A percentile compares a stretch with the other conserved stretches of the same genome.
Evolutionary conservation across 2,888 invertebrate genomes (phyloP).

Genomic region (Pollenia labialis): DNA sequence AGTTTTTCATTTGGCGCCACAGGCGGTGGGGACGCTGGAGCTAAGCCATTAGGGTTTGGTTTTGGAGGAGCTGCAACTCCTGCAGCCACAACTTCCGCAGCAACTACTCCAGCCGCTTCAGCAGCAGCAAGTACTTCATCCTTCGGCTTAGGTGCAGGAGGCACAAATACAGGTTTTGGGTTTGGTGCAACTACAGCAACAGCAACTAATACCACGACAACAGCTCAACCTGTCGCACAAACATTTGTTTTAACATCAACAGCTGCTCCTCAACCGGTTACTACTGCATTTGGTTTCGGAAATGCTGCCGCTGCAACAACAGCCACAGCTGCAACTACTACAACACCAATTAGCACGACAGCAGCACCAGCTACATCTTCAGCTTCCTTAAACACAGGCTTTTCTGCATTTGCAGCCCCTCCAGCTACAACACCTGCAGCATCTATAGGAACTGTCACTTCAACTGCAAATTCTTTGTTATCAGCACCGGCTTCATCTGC

Average conservation of each 20-base stretch:
- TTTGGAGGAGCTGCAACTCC: slow-evolving; percentile 66
- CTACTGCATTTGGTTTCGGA: slow-evolving; percentile 53
- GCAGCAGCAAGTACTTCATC: slow-evolving; percentile 66
- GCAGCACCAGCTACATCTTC: slow-evolving; percentile 89
- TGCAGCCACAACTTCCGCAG: slow-evolving; percentile 68
- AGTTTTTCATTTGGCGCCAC: slow-evolving; percentile 61
- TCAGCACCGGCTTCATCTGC: slow-evolving; percentile 44
- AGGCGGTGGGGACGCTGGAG: slow-evolving; percentile 72
- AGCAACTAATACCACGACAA: slow-evolving; percentile 16
- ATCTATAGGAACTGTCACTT: slow-evolving; percentile 94
- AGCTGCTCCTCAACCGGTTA: slow-evolving; percentile 30
- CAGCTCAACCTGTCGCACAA: slow-evolving; percentile 44
- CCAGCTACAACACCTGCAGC: slow-evolving; percentile 79
- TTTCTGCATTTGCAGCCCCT: slow-evolving; percentile 52
- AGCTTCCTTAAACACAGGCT: slow-evolving; percentile 41
- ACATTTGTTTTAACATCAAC: slow-evolving; percentile 30
- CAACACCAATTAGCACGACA: slow-evolving; percentile 85
- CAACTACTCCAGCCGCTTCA: slow-evolving; percentile 63
- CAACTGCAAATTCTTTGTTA: slow-evolving; percentile 84
- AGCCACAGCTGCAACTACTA: slow-evolving; percentile 80
- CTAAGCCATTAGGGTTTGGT: slow-evolving; percentile 53
- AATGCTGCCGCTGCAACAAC: slow-evolving; percentile 31
- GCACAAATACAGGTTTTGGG: slow-evolving; percentile 56
- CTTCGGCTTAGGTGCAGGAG: slow-evolving; percentile 26
- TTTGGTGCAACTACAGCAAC: slow-evolving; percentile 47